Conservation (phyloP, 2,797 vertebrate species). For the Propithecus deckenii region DNA sequence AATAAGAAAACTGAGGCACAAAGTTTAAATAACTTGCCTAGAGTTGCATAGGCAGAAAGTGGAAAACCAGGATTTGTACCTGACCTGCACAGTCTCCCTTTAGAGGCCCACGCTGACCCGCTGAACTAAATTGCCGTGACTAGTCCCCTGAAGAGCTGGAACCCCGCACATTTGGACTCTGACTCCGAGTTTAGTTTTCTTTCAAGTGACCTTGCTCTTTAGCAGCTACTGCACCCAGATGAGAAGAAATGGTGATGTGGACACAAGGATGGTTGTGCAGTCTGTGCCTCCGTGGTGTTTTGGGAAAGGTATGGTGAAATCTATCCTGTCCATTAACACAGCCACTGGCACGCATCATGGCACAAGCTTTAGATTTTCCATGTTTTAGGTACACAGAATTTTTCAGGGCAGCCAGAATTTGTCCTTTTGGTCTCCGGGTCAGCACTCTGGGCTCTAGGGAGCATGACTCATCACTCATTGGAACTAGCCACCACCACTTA, state of each 20-base stretch:
- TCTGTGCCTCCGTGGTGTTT: not conserved
- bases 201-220: not conserved
- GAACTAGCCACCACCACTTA: not conserved
- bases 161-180: not conserved
- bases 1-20: not conserved
- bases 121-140: not conserved
- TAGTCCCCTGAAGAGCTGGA: not conserved
- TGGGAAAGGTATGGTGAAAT: not conserved
- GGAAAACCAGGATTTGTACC: not conserved
- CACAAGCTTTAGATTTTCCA: not conserved
- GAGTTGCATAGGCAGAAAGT: not conserved
- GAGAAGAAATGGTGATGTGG: not conserved
- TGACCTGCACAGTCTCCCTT: not conserved
- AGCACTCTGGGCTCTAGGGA: not conserved
- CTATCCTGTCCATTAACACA: not conserved
- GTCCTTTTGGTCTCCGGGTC: not conserved
- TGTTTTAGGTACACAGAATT: not conserved
- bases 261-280: not conserved
- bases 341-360: not conserved
- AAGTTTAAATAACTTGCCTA: not conserved
- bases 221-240: not conserved
- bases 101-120: not conserved
- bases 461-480: not conserved
- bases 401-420: not conserved
- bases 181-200: constrained; percentile 28